Evolutionary conservation across 2,797 vertebrate genomes (phyloP), one percentile per base, ranked within the genome.

Genomic region (Aldrovandia affinis): DNA sequence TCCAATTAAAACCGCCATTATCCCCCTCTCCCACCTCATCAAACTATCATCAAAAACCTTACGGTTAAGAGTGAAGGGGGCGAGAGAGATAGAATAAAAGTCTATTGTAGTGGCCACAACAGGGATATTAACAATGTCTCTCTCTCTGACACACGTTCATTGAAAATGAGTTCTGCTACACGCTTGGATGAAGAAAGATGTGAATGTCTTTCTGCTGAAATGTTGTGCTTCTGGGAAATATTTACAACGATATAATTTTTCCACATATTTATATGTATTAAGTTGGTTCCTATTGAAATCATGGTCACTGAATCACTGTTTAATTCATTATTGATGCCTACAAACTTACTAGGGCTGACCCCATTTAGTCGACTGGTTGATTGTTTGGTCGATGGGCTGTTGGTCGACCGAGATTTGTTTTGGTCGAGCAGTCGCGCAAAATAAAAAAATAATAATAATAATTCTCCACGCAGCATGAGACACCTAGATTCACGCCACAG

Each of bases 1-100:
- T 30, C 33, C 57, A 68, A 68, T 82, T 78, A 83, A 68, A 54
- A 83, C 25, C 6, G 28, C 57, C 44, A 42, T 42, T 82, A 65
- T 14, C 52, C 10, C 50, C 50, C 57, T 28, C 59, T 39, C 22
- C n/a, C 22, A 68, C 59, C 22, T 63, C 10, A 61, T 39, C 73
- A 36, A 18, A 42, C 12, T 20, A 36, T 30, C 50, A 15, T 78
- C n/a, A 18, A 55, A 54, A 47, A 61, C 18, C 52, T 33, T 59
- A 22, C 52, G 7, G 28, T 59, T 15, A 80, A 0, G 55, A 80
- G 5, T 20, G 54, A 54, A 28, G 3, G 78, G 77, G 63, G 73
- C 84, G 82, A 68, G 63, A 65, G 55, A 39, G 39, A 36, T 28
- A 15, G 6, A 65, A 44, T 12, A 75, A 25, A 36, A 44, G 1